These are phyloP conservation scores for Coleophora flavipennella DNA, from an alignment of 2,888 invertebrate species.

Conservation along the genomic window DNA sequence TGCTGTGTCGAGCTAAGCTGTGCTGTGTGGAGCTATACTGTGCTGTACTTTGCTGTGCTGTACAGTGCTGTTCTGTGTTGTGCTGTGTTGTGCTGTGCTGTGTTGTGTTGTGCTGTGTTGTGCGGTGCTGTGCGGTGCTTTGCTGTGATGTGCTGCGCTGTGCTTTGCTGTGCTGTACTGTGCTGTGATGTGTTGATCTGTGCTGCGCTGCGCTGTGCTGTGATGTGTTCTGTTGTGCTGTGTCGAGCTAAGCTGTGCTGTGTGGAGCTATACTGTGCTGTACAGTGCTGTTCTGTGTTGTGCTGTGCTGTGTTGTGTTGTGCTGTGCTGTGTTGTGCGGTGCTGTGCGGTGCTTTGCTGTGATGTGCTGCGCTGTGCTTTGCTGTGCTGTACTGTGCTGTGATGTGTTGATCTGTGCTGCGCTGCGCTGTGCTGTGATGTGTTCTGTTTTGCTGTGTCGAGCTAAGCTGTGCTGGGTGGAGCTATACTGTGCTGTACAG, in stretches of 20 bases:
- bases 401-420: conserved; percentile 2
- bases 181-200: conserved; percentile 1
- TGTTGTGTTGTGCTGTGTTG: neutral
- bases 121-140: too few relatives aligned
- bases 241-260: neutral
- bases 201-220: conserved; percentile 3
- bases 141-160: conserved; percentile 3
- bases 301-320: neutral
- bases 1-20: conserved; percentile 1
- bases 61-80: too few relatives aligned
- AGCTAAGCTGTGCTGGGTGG: neutral
- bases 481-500: neutral
- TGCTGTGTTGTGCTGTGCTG: neutral
- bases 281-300: too few relatives aligned
- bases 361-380: conserved; percentile 2
- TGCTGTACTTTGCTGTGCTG: too few relatives aligned
- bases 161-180: conserved; percentile 3
- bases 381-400: conserved; percentile 3
- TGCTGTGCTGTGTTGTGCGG: too few relatives aligned
- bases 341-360: conserved; percentile 2
- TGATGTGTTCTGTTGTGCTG: conserved; percentile 2
- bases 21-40: neutral
- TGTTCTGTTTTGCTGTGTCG: conserved; percentile 1
- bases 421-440: conserved; percentile 3
- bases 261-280: conserved; percentile 1